phyloP scores from a whole-genome alignment of 2,888 invertebrate genomes.

The Atethmia centrago region DNA sequence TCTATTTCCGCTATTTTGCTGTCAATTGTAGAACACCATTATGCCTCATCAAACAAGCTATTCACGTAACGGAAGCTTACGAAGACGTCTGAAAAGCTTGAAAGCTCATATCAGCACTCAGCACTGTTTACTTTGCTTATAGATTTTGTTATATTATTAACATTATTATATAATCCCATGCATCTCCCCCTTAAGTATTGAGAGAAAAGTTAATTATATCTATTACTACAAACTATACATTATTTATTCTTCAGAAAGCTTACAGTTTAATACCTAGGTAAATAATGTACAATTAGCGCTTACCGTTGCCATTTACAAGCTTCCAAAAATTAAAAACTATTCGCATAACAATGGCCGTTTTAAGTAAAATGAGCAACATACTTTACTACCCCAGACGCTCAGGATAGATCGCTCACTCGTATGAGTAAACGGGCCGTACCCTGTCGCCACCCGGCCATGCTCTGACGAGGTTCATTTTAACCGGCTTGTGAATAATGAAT shows the following conservation, averaged over 20 bases:
- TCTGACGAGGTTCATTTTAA: constrained; percentile 27
- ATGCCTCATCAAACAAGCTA: constrained; percentile 3
- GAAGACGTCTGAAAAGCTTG: neutral
- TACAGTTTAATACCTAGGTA: too few relatives aligned
- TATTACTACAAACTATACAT: neutral
- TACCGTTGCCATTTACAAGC: too few relatives aligned
- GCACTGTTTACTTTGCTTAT: neutral
- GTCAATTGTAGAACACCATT: neutral
- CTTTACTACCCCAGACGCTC: constrained; percentile 19
- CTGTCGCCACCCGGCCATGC: constrained; percentile 12
- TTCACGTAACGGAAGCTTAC: constrained; percentile 2
- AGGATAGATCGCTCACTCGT: constrained; percentile 35
- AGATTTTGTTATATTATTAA: neutral
- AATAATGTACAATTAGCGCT: too few relatives aligned
- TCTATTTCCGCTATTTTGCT: neutral
- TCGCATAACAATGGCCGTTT: neutral
- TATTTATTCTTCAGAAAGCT: too few relatives aligned
- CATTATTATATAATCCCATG: neutral
- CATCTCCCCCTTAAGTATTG: neutral
- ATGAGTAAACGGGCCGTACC: constrained; percentile 20
- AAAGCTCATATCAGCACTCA: neutral
- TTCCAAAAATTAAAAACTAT: too few relatives aligned
- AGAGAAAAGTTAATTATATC: neutral
- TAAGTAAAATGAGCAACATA: constrained; percentile 23
- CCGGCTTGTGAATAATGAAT: constrained; percentile 35